Base-by-base conservation (phyloP, 2,113 vertebrate genomes). In the Amia ocellicauda region DNA sequence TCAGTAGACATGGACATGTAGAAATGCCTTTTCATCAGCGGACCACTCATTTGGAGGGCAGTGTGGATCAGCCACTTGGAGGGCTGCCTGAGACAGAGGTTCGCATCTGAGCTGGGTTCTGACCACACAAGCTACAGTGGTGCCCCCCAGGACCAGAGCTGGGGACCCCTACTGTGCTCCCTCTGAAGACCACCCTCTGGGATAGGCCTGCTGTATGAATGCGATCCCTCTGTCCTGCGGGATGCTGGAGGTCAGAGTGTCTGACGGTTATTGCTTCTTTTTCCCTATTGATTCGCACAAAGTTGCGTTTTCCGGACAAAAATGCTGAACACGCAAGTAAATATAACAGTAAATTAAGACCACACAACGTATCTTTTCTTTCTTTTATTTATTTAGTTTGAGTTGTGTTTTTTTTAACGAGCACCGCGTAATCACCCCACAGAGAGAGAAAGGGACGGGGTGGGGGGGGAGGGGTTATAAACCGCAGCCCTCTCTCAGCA, bases 251-350 rank as follows among this genome's bases (percentile, higher is more conserved):
- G n/a, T 58, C 31, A 28, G n/a, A 24, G 24, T 17, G 66, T 69
- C 31, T 31, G 64, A 62, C 58, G 55, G 77, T 79, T 72, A 73
- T 69, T 70, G 59, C 65, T 65, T 59, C 17, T 49, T 73, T 59
- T 68, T 27, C 53, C 65, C 27, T 57, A 76, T 64, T 73, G 75
- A 83, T 83, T 78, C 77, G 70, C 73, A n/a, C n/a, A n/a, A n/a
- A n/a, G 58, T 60, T 49, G 51, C 29, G 36, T 29, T 55, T 42
- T 42, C 51, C 26, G 5, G 45, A 22, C 27, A 23, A 77, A 78
- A 78, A 58, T 72, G 78, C 76, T 80, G 74, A 79, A 70, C 51
- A 26, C 52, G 76, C 57, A 26, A 20, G 36, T 23, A 58, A 36
- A 28, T 62, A 45, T 66, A 57, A 58, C 71, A 28, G 58, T 41